phyloP scores from a whole-genome alignment of 2,113 vertebrate genomes.

The Murina feae region DNA sequence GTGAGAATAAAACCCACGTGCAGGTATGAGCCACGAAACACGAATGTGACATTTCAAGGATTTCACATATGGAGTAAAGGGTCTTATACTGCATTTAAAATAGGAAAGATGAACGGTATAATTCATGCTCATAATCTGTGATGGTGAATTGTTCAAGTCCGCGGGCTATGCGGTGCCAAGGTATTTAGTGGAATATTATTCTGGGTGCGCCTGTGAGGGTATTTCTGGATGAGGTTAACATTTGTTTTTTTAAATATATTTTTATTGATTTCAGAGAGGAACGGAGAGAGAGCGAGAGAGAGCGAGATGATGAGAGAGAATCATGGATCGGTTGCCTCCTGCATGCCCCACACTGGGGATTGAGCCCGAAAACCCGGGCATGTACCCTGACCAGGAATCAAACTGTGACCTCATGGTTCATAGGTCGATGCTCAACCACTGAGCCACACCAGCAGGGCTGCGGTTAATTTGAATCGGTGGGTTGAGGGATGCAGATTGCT shows the following conservation, averaged over 20 bases:
- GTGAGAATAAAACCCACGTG: neutral
- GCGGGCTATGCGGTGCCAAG: neutral
- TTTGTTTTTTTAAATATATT: no score
- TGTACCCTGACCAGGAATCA: no score
- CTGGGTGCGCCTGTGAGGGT: neutral
- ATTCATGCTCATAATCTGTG: neutral
- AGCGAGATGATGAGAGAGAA: no score
- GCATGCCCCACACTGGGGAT: no score
- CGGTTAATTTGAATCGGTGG: no score
- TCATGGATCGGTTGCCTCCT: no score
- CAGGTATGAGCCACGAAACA: neutral
- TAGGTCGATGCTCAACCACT: no score
- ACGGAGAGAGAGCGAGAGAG: no score
- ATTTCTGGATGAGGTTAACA: neutral
- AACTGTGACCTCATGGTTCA: no score
- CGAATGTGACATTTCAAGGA: neutral
- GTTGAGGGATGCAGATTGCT: neutral
- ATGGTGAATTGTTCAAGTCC: neutral
- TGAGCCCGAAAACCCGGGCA: no score
- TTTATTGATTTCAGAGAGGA: no score
- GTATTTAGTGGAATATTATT: neutral
- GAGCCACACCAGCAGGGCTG: no score
- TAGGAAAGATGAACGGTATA: neutral
- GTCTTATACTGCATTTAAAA: neutral
- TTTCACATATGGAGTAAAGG: rapidly evolving